Conservation (phyloP, 1,140 invertebrate species). For the Drosophila yakuba region DNA sequence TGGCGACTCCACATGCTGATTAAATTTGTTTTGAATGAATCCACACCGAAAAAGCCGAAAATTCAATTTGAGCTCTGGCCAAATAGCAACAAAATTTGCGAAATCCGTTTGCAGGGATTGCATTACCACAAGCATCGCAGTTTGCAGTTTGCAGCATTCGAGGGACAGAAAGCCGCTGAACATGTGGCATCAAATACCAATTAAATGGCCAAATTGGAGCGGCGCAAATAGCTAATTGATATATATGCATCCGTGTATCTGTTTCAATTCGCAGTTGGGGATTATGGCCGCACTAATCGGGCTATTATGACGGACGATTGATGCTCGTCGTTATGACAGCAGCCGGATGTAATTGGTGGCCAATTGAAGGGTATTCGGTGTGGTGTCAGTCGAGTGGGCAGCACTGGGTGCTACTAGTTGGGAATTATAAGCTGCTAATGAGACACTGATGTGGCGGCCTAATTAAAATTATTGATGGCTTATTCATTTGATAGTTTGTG, state of each 20-base stretch:
- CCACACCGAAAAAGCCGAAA: conserved; percentile 39
- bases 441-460: not conserved
- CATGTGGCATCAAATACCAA: conserved; percentile 72
- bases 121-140: conserved; percentile 65
- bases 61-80: conserved; percentile 55
- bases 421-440: conserved; percentile 18
- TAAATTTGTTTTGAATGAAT: conserved; percentile 68
- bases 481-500: not conserved
- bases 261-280: conserved; percentile 3
- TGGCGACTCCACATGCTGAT: conserved; percentile 45
- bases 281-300: conserved; percentile 36
- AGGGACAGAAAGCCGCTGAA: conserved; percentile 12
- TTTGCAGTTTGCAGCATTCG: conserved; percentile 14
- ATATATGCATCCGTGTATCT: conserved; percentile 7
- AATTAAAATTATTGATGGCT: conserved; percentile 12
- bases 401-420: not conserved
- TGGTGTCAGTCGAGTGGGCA: not conserved
- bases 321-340: conserved; percentile 12
- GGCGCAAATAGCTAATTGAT: conserved; percentile 49
- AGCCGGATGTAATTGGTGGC: conserved; percentile 19
- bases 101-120: conserved; percentile 51
- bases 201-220: conserved; percentile 58
- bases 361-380: conserved; percentile 11
- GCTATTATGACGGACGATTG: conserved; percentile 18
- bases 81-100: conserved; percentile 59